These are phyloP conservation scores for Hirtodrosophila duncani DNA, from an alignment of 2,888 invertebrate genomes.

Conservation along the genomic window DNA sequence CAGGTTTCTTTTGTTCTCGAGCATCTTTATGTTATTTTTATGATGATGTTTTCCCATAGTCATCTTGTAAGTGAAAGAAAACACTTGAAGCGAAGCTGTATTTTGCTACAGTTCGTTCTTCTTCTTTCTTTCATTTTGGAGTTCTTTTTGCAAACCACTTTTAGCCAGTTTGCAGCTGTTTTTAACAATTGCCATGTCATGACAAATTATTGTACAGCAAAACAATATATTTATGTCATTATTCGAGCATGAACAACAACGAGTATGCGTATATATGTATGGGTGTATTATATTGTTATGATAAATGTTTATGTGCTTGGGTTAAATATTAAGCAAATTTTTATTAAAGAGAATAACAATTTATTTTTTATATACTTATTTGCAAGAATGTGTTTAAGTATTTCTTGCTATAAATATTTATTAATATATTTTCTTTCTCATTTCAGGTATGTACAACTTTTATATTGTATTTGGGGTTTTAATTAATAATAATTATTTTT, in stretches of 20 bases:
- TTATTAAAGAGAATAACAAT: too few relatives aligned
- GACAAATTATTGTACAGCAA: conserved; percentile 43
- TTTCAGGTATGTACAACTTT: conserved; percentile 26
- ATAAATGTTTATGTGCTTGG: not conserved
- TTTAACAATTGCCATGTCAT: conserved; percentile 37
- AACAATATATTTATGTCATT: conserved; percentile 40
- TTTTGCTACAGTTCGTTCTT: too few relatives aligned
- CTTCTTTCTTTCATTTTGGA: too few relatives aligned
- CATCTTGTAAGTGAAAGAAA: too few relatives aligned
- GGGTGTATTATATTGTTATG: not conserved
- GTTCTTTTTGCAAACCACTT: too few relatives aligned
- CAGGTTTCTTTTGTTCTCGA: too few relatives aligned
- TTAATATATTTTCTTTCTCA: conserved; percentile 27
- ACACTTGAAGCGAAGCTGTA: too few relatives aligned
- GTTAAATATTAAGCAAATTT: too few relatives aligned
- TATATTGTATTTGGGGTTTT: not conserved
- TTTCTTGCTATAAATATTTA: conserved; percentile 10
- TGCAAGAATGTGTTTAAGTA: conserved; percentile 14
- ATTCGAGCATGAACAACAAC: conserved; percentile 27
- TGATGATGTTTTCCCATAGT: too few relatives aligned
- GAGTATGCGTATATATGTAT: conserved; percentile 2
- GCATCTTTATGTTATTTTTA: too few relatives aligned
- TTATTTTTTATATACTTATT: too few relatives aligned
- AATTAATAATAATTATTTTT: not conserved
- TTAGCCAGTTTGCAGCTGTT: too few relatives aligned